A percentile compares a stretch with the other conserved stretches of the same genome.
phyloP scores from a whole-genome alignment of 2,888 invertebrate genomes.

The Microctonus hyperodae region DNA sequence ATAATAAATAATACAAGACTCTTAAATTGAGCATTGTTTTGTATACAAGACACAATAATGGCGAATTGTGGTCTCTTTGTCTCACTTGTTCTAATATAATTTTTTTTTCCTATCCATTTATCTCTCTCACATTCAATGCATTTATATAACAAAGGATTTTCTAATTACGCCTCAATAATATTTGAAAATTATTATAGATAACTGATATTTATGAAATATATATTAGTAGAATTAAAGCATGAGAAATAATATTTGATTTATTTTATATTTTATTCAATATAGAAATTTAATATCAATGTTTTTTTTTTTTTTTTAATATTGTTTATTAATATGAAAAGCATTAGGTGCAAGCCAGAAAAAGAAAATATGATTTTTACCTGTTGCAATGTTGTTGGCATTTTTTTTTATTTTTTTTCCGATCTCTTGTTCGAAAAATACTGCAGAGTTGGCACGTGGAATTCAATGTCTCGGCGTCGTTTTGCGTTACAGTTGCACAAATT shows the following conservation, averaged over 20 bases:
- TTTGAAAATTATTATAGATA: neutral
- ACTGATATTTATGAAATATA: too few relatives aligned
- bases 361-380: constrained; percentile 46
- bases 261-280: too few relatives aligned
- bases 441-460: constrained; percentile 25
- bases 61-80: too few relatives aligned
- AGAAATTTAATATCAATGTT: too few relatives aligned
- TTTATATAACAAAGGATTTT: neutral
- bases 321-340: neutral
- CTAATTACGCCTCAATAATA: neutral
- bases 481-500: neutral
- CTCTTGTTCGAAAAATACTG: neutral
- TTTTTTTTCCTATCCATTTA: too few relatives aligned
- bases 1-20: too few relatives aligned
- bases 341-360: neutral
- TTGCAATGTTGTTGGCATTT: constrained; percentile 53
- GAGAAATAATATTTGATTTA: too few relatives aligned
- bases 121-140: too few relatives aligned
- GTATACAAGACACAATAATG: neutral
- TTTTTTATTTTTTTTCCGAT: constrained; percentile 21
- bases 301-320: too few relatives aligned
- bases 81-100: too few relatives aligned
- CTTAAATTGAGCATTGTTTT: neutral
- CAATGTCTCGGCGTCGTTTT: constrained; percentile 11
- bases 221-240: too few relatives aligned